A percentile compares a stretch with the other conserved stretches of the same genome.
phyloP scores from a whole-genome alignment of 2,113 vertebrate species.

The Caranx ignobilis region DNA sequence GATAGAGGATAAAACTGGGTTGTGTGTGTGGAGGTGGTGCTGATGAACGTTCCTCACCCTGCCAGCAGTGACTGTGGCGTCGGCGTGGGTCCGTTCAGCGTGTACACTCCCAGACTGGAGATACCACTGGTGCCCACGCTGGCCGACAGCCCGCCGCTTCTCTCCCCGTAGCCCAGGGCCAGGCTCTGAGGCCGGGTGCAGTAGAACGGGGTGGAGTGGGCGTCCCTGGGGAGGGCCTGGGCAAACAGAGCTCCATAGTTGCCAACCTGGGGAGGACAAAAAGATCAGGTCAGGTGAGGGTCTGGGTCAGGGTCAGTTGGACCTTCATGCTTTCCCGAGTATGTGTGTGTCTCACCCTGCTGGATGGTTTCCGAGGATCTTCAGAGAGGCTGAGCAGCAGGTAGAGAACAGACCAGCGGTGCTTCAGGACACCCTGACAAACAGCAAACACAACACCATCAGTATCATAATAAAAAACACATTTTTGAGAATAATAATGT shows the following conservation, averaged over 20 bases:
- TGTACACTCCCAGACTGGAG: constrained; percentile 90
- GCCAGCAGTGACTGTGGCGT: constrained; percentile 90
- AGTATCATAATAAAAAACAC: no score
- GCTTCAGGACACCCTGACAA: constrained; percentile 92
- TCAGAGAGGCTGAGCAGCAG: constrained; percentile 96
- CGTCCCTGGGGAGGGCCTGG: constrained; percentile 93
- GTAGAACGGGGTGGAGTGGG: constrained; percentile 97
- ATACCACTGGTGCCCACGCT: constrained; percentile 95
- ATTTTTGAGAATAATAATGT: no score
- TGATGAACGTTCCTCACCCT: constrained; percentile 81
- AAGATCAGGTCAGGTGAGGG: constrained; percentile 2
- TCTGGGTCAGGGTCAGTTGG: not conserved
- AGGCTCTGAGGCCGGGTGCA: constrained; percentile 94
- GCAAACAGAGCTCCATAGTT: constrained; percentile 91
- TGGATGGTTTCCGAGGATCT: constrained; percentile 93
- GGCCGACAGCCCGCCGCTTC: constrained; percentile 83
- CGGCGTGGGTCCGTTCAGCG: constrained; percentile 89
- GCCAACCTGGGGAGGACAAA: constrained; percentile 86
- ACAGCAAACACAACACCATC: not conserved
- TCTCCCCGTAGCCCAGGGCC: constrained; percentile 91
- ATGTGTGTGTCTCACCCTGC: constrained; percentile 84
- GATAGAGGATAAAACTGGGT: no score
- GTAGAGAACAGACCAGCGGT: constrained; percentile 97
- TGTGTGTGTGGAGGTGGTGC: no score
- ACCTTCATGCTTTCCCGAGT: not conserved